A percentile compares a stretch with the other conserved stretches of the same genome.
Evolutionary conservation across 2,113 vertebrate species (phyloP).

Genomic region (Macroglossus sobrinus): DNA sequence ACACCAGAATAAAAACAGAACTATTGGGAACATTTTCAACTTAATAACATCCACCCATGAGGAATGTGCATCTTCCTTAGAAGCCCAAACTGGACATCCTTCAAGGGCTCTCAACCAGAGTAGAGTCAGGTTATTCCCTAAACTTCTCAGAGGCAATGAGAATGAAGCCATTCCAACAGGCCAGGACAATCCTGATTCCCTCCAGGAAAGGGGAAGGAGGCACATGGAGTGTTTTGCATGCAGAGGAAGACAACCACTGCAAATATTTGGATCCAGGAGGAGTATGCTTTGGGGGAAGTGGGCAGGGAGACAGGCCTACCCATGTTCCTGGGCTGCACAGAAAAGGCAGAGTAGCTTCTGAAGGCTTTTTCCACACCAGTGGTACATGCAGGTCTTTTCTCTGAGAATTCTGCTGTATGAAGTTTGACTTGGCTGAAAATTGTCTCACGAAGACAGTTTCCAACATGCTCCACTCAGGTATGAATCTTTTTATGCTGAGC

Average conservation of each 20-base stretch:
- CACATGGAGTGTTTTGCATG: background rate
- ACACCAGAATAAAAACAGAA: background rate
- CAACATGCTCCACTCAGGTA: background rate
- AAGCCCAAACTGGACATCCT: background rate
- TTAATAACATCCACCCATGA: background rate
- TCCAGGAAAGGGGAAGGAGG: background rate
- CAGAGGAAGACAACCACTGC: background rate
- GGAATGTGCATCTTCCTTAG: background rate
- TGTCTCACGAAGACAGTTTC: background rate
- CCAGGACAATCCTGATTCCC: background rate
- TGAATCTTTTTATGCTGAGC: constrained; percentile 37
- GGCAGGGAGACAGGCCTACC: background rate
- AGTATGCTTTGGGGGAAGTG: background rate
- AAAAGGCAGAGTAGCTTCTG: background rate
- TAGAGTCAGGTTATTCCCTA: background rate
- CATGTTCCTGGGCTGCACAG: background rate
- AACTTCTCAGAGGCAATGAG: background rate
- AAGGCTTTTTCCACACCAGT: background rate
- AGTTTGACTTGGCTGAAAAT: background rate
- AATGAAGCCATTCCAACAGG: background rate
- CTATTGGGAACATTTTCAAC: background rate
- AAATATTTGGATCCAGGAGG: background rate
- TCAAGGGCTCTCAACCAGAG: background rate
- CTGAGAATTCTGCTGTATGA: background rate
- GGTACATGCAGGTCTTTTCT: background rate